Percentiles rank a stretch among this genome's conserved stretches.
Conservation (phyloP, 2,113 vertebrate genomes). For the Heptranchias perlo region DNA sequence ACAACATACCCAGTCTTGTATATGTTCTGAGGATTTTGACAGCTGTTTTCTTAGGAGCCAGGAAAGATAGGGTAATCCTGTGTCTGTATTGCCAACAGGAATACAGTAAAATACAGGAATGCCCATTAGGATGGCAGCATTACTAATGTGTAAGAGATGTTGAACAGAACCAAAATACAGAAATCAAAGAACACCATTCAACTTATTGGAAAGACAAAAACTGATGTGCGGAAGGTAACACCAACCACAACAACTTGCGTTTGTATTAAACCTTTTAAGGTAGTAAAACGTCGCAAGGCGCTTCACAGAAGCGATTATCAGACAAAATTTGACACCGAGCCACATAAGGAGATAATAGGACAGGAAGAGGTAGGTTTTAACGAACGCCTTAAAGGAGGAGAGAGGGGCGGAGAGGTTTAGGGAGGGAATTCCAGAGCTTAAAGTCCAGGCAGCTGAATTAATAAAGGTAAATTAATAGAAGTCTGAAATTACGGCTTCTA, state of each 20-base stretch:
- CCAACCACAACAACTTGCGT: too few relatives aligned
- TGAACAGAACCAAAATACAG: not conserved
- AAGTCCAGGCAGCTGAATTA: too few relatives aligned
- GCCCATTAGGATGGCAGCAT: not conserved
- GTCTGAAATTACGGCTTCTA: not conserved
- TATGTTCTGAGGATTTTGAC: not conserved
- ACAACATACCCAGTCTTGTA: not conserved
- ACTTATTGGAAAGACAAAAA: not conserved
- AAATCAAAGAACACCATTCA: not conserved
- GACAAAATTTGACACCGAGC: too few relatives aligned
- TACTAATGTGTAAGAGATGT: not conserved
- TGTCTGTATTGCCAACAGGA: not conserved
- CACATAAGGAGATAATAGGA: too few relatives aligned
- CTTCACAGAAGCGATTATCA: too few relatives aligned
- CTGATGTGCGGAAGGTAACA: not conserved
- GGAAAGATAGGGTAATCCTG: not conserved
- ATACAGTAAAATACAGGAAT: not conserved
- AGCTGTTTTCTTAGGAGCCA: not conserved
- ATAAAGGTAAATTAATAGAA: not conserved
- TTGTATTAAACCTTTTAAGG: too few relatives aligned
- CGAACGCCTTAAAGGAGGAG: too few relatives aligned
- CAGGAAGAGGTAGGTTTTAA: too few relatives aligned
- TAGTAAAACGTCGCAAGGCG: too few relatives aligned
- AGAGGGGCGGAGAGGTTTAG: too few relatives aligned
- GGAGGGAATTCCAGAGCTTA: too few relatives aligned